Conservation (phyloP, 2,888 invertebrate genomes). For the Scaeva pyrastri region DNA sequence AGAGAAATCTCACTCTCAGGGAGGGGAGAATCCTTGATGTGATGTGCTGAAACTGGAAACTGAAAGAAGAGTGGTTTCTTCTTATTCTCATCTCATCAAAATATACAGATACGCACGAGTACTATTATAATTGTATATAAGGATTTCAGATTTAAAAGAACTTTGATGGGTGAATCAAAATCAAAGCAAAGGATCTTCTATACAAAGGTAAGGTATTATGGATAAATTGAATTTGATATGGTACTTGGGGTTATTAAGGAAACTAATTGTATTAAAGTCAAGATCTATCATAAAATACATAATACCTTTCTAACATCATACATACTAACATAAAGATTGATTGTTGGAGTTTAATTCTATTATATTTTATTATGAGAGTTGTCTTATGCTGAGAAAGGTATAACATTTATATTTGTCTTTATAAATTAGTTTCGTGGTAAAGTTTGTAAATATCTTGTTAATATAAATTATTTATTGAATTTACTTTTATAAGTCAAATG, state of each 20-base stretch:
- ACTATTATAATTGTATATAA: neutral
- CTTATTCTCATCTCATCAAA: neutral
- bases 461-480: no score
- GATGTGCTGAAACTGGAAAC: no score
- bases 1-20: slow-evolving; percentile 10
- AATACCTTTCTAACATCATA: neutral
- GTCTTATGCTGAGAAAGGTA: no score
- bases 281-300: neutral
- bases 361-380: no score
- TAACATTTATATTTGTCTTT: no score
- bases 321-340: no score
- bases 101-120: no score
- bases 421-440: no score
- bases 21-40: neutral
- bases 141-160: neutral
- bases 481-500: no score
- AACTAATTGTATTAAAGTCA: slow-evolving; percentile 5
- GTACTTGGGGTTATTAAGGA: slow-evolving; percentile 28
- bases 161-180: neutral
- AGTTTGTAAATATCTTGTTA: no score
- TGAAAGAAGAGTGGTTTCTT: neutral
- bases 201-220: no score
- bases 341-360: neutral
- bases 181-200: neutral
- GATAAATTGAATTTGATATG: slow-evolving; percentile 16